Evolutionary conservation across 2,113 vertebrate species (phyloP).

Genomic region (Synodontis membranacea): DNA sequence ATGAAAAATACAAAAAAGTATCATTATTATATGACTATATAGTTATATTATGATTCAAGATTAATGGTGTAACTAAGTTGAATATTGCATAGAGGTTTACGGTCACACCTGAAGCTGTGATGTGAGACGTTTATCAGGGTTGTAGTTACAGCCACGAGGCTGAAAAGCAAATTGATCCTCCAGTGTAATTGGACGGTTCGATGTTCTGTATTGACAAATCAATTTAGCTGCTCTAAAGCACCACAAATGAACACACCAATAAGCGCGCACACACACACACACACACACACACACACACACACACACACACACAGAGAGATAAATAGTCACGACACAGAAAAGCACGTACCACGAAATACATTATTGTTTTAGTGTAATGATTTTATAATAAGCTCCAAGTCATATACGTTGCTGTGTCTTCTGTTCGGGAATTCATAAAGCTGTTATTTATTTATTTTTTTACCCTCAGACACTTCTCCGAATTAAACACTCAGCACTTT

Average conservation of each 20-base stretch:
- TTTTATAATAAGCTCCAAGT: neutral
- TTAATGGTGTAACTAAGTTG: neutral
- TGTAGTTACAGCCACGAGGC: neutral
- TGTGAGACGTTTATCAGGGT: neutral
- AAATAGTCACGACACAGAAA: neutral
- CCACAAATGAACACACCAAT: neutral
- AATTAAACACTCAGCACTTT: neutral
- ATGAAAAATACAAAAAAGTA: neutral
- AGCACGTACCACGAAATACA: neutral
- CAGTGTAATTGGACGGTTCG: slow-evolving; percentile 18
- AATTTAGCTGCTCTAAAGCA: slow-evolving; percentile 1
- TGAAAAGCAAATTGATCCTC: slow-evolving; percentile 20
- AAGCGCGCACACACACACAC: neutral
- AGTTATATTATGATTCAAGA: neutral
- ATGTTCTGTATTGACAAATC: slow-evolving; percentile 24
- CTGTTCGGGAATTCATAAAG: neutral
- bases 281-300: neutral
- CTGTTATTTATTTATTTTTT: neutral
- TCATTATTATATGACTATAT: neutral
- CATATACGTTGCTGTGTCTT: neutral
- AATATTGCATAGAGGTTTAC: neutral
- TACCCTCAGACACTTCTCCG: neutral
- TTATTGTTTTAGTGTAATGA: neutral
- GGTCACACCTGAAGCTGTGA: neutral
- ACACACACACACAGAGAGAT: neutral